Evolutionary conservation across 2,888 invertebrate genomes (phyloP), one percentile per base, ranked within the genome.

Genomic region (Ecliptopera silaceata): DNA sequence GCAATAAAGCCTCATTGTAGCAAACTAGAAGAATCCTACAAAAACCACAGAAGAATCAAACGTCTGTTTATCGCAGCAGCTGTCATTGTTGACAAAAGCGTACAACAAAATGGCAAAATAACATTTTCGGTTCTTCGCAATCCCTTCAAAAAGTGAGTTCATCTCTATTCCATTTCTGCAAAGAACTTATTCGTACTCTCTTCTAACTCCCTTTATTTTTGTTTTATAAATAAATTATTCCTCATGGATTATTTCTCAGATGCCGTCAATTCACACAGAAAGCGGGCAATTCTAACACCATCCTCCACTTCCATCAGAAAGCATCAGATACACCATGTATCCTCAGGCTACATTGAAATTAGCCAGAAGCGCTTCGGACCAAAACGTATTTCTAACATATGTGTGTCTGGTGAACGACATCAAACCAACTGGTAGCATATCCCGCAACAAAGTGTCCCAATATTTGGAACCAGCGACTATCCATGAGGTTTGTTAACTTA

Each of bases 351-450:
- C 62, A 1, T 74, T 80, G 65, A 79, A 75, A 59, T 60, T 83
- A 17, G 55, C 74, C 10, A 77, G 69, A 57, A 88, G 85, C 56
- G 76, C 72, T 12, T 86, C 87, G 1, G 87, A 86, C 43, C 86
- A 87, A 60, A 88, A 86, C 58, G 72, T 81, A 11, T 80, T 70
- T 53, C 74, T 79, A 39, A 82, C 82, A 1, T 88, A 88, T 51
- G 81, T 86, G 34, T 88, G 88, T 65, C 76, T 84, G 38, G 63
- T 86, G 34, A 79, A 82, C 52, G 78, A 80, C 31, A 68, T 79
- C 22, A 79, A 73, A 38, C 82, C 82, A n/a, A 66, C 59, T 13
- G 67, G 68, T 18, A 59, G 59, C 36, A 50, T 60, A 26, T 38
- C 54, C 34, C 56, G 54, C 6, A 60, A 54, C 48, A 69, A 46